phyloP scores from a whole-genome alignment of 2,113 vertebrate genomes.

The Hemibagrus wyckioides region DNA sequence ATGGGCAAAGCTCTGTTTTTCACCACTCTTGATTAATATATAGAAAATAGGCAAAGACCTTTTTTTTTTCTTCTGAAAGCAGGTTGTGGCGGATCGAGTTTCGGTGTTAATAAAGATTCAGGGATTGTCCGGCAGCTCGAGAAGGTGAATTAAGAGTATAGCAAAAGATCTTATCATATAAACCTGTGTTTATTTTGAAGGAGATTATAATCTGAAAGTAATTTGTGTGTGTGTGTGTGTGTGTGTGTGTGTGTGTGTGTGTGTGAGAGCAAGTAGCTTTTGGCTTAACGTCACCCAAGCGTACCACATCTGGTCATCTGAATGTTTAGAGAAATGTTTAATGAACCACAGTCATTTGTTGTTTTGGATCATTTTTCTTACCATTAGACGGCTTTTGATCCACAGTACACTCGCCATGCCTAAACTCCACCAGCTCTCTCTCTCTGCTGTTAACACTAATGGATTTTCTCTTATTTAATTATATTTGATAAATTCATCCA shows the following conservation, averaged over 20 bases:
- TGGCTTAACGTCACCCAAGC: not conserved
- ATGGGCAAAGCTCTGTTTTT: slow-evolving; percentile 44
- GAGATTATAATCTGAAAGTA: not conserved
- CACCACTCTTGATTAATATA: slow-evolving; percentile 46
- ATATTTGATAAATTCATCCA: not conserved
- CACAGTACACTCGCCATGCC: not conserved
- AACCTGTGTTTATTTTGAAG: not conserved
- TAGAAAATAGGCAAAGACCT: slow-evolving; percentile 21
- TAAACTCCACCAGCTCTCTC: not conserved
- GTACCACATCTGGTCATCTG: not conserved
- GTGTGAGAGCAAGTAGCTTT: not conserved
- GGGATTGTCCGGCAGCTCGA: not conserved
- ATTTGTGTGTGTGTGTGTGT: not conserved
- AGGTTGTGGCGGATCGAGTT: slow-evolving; percentile 2
- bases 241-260: not conserved
- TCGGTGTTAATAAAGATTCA: not conserved
- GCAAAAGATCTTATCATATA: not conserved
- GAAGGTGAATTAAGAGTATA: not conserved
- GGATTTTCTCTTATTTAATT: not conserved
- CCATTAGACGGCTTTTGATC: not conserved
- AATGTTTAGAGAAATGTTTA: not conserved
- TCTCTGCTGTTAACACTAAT: not conserved
- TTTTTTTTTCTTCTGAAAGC: not conserved
- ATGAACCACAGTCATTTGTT: not conserved
- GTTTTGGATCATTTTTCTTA: not conserved